phyloP scores from a whole-genome alignment of 2,113 vertebrate species.

The Mystacornis crossleyi region DNA sequence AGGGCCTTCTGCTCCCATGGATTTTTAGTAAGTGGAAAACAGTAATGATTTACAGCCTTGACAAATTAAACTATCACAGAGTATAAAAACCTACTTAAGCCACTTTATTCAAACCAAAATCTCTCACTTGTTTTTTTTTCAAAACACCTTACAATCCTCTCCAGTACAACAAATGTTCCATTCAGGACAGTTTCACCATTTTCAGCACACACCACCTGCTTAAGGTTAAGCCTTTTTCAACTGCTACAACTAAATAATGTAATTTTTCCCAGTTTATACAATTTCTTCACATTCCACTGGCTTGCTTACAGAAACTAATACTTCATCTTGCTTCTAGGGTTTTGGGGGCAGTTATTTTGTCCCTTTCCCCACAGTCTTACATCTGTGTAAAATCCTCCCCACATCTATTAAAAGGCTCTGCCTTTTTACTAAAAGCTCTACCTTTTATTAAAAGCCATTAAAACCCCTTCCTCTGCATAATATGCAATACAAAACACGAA shows the following conservation, averaged over 20 bases:
- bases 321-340: background rate
- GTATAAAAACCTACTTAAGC: background rate
- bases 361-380: background rate
- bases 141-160: background rate
- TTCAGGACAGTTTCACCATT: background rate
- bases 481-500: background rate
- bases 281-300: background rate
- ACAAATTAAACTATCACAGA: background rate
- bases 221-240: background rate
- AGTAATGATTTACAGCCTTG: background rate
- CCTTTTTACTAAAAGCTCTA: background rate
- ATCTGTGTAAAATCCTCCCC: too few relatives aligned
- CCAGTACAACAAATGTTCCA: fast-evolving
- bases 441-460: background rate
- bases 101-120: background rate
- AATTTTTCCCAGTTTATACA: background rate
- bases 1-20: background rate
- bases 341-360: background rate
- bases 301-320: background rate
- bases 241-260: background rate
- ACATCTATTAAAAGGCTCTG: background rate
- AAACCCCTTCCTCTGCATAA: background rate
- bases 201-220: background rate
- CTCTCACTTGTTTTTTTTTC: background rate
- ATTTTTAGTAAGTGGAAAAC: background rate